A percentile compares a stretch with the other conserved stretches of the same genome.
Conservation (phyloP, 2,888 invertebrate genomes). For the Thalpophila matura region DNA sequence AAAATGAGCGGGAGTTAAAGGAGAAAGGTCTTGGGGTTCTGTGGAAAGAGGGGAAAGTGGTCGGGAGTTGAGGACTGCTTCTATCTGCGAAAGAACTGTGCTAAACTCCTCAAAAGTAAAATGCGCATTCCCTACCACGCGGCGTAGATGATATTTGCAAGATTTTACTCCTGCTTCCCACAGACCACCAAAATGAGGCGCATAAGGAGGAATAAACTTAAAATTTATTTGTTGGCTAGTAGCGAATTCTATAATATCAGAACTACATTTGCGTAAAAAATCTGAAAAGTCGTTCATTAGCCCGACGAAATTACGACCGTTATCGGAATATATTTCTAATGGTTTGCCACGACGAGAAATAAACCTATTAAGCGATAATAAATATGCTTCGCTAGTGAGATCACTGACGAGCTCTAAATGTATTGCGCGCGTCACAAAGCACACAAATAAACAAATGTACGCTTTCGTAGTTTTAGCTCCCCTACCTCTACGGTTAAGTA, state of each 20-base stretch:
- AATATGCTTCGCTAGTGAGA: conserved; percentile 12
- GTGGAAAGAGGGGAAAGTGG: background rate
- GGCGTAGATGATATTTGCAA: too few species aligned
- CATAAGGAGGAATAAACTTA: background rate
- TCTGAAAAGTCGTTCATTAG: conserved; percentile 1
- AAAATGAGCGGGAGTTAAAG: too few species aligned
- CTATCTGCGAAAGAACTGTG: conserved; percentile 23
- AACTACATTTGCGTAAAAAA: background rate
- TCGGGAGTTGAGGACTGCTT: conserved; percentile 11
- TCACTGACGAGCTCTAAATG: conserved; percentile 26
- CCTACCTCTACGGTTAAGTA: conserved; percentile 17
- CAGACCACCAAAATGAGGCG: too few species aligned
- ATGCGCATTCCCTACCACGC: too few species aligned
- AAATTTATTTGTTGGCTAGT: background rate
- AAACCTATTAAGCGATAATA: conserved; percentile 15
- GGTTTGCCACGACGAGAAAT: conserved; percentile 20
- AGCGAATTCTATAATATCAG: background rate
- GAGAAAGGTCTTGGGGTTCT: background rate
- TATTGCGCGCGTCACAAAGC: too few species aligned
- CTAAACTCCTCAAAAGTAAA: conserved; percentile 21
- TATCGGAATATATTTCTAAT: conserved; percentile 16
- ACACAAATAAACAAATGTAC: too few species aligned
- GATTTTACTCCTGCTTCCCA: too few species aligned
- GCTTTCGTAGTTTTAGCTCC: conserved; percentile 13
- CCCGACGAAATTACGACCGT: conserved; percentile 8